A percentile compares a stretch with the other conserved stretches of the same genome.
Evolutionary conservation across 2,797 vertebrate species (phyloP).

Genomic region (Siniperca undulata): DNA sequence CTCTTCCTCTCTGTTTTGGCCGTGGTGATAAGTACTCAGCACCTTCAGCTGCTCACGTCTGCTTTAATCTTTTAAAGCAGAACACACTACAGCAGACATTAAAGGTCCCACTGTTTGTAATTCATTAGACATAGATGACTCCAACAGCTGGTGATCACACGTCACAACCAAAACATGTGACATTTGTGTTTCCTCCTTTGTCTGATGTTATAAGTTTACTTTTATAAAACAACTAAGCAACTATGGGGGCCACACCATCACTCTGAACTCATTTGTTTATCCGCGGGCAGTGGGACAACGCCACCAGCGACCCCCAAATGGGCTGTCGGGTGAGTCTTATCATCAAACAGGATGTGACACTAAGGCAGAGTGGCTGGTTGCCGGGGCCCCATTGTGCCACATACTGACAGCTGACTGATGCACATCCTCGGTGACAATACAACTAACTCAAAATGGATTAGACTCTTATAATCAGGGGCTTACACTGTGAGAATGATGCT

Average conservation of each 20-base stretch:
- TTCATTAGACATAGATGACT: not conserved
- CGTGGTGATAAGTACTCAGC: not conserved
- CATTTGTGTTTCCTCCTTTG: not conserved
- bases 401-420: conserved; percentile 43
- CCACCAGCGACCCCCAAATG: conserved; percentile 4
- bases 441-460: conserved; percentile 48
- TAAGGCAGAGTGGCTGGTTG: conserved; percentile 2
- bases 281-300: not conserved
- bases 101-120: not conserved
- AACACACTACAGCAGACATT: too few species aligned
- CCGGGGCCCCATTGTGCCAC: conserved; percentile 46
- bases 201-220: not conserved
- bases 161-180: not conserved
- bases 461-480: conserved; percentile 21
- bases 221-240: too few species aligned
- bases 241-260: not conserved
- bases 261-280: conserved; percentile 23
- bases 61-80: not conserved
- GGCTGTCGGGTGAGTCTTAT: conserved; percentile 13
- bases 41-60: not conserved
- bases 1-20: not conserved
- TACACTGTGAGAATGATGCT: conserved; percentile 1
- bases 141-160: not conserved
- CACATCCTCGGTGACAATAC: conserved; percentile 61
- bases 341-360: conserved; percentile 57